Percentiles rank a stretch among this genome's conserved stretches.
Conservation (phyloP, 2,888 invertebrate species). For the Nymphalis polychloros region DNA sequence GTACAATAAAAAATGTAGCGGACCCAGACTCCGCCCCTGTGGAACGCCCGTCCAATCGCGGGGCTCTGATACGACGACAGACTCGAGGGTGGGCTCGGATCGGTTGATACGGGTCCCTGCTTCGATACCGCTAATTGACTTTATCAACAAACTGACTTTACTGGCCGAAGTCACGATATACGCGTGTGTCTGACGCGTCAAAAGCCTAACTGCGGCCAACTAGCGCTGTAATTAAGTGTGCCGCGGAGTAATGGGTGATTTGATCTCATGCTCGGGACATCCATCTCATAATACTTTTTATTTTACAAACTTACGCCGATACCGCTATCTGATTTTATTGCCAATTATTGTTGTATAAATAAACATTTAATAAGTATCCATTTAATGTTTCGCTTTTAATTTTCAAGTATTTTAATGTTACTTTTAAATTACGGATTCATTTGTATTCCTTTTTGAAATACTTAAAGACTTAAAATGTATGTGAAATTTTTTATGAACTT, state of each 20-base stretch:
- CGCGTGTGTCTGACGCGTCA: conserved; percentile 78
- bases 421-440: not conserved
- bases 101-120: conserved; percentile 77
- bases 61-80: conserved; percentile 57
- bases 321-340: conserved; percentile 24
- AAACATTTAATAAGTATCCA: conserved; percentile 15
- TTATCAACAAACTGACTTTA: conserved; percentile 82
- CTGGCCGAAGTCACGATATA: conserved; percentile 80
- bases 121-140: conserved; percentile 81
- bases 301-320: conserved; percentile 24
- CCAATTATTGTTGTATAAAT: conserved; percentile 23
- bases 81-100: conserved; percentile 73
- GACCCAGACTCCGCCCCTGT: conserved; percentile 69
- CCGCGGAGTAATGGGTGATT: conserved; percentile 69
- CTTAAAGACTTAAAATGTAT: not conserved
- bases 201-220: conserved; percentile 77
- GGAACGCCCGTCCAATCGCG: conserved; percentile 69
- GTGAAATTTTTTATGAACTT: too few species aligned
- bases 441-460: not conserved
- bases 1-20: conserved; percentile 72
- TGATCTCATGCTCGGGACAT: conserved; percentile 48
- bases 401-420: conserved; percentile 2
- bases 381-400: conserved; percentile 10
- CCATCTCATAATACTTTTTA: conserved; percentile 24
- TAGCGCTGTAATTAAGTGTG: conserved; percentile 74